A percentile compares a stretch with the other conserved stretches of the same genome.
Conservation (phyloP, 2,113 vertebrate genomes). For the Piprites chloris region DNA sequence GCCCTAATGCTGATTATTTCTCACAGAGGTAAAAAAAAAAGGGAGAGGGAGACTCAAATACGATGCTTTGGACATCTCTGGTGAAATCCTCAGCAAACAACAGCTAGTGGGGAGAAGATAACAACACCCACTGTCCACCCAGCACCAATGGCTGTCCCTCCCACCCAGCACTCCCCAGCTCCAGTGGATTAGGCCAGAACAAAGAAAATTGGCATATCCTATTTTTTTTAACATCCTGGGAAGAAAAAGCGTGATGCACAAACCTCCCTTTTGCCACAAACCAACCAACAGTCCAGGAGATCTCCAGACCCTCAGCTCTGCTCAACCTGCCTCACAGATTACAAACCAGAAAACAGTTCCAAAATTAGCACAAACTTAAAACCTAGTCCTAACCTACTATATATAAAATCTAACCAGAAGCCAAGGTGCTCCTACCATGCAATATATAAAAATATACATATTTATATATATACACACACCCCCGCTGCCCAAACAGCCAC, state of each 20-base stretch:
- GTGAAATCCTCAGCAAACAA: not conserved
- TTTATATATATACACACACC: too few species aligned
- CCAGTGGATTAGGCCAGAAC: not conserved
- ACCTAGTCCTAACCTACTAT: too few species aligned
- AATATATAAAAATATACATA: not conserved
- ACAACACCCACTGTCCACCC: accelerated
- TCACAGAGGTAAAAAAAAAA: not conserved
- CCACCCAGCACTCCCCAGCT: not conserved
- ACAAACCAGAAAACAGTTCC: not conserved
- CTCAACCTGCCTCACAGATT: not conserved
- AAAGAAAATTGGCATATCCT: not conserved
- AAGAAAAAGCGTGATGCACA: not conserved
- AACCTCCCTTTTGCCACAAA: not conserved
- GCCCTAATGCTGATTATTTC: not conserved
- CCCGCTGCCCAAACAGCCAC: not conserved
- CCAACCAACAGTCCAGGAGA: not conserved
- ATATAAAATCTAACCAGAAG: not conserved
- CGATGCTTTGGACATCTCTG: not conserved
- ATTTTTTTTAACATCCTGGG: not conserved
- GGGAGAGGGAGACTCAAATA: accelerated
- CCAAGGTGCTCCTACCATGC: accelerated
- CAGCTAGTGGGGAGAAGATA: not conserved
- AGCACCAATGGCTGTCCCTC: not conserved
- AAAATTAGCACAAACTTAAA: not conserved
- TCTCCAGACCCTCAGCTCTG: not conserved